Evolutionary conservation across 2,113 vertebrate genomes (phyloP).

Genomic region (Mormyrus iriodes): DNA sequence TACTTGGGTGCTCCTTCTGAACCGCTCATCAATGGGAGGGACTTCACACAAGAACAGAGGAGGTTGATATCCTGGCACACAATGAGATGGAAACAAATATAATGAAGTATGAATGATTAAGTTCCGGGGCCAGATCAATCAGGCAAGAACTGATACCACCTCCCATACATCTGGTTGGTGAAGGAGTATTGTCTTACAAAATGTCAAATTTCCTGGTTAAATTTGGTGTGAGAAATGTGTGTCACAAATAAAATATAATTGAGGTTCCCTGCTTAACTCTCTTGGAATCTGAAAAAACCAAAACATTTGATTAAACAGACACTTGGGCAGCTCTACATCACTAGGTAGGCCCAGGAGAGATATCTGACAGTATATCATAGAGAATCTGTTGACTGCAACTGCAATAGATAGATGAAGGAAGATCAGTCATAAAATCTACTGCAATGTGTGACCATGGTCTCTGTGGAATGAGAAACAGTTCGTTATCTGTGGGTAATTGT

Average conservation of each 20-base stretch:
- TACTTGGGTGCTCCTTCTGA: background rate
- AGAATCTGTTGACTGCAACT: background rate
- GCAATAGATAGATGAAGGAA: background rate
- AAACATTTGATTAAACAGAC: background rate
- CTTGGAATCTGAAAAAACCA: background rate
- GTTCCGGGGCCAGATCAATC: background rate
- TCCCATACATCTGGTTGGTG: background rate
- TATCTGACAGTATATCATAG: background rate
- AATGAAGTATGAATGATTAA: background rate
- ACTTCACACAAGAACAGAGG: background rate
- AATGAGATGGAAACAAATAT: background rate
- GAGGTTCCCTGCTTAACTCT: background rate
- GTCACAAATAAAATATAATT: background rate
- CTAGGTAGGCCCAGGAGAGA: background rate
- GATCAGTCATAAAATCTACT: too few species aligned
- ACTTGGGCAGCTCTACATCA: background rate
- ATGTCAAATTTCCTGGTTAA: background rate
- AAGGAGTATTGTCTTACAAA: background rate
- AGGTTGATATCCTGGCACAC: background rate
- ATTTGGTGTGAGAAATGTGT: background rate
- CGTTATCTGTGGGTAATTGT: background rate
- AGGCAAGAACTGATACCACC: background rate
- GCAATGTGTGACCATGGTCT: too few species aligned
- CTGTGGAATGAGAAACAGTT: background rate
- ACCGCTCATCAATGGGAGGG: background rate